A percentile compares a stretch with the other conserved stretches of the same genome.
Evolutionary conservation across 2,797 vertebrate species (phyloP).

Genomic region (Champsocephalus esox): DNA sequence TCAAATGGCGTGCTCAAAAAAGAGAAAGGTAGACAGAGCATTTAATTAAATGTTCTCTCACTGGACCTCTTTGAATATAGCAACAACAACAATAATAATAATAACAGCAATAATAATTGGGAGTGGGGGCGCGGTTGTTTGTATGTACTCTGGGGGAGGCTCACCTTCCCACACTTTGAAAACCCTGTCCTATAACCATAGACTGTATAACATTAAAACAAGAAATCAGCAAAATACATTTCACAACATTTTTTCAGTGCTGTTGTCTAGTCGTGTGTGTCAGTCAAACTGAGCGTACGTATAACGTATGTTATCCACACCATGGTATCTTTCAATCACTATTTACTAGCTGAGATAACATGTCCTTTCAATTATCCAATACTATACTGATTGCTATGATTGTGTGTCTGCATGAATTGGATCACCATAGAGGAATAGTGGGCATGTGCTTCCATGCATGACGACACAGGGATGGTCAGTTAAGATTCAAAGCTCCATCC

Average conservation of each 20-base stretch:
- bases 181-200: no score
- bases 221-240: neutral
- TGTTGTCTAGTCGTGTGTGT: neutral
- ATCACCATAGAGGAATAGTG: neutral
- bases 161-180: no score
- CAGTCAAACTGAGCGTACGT: neutral
- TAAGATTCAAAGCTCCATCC: constrained; percentile 8
- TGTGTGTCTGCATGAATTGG: neutral
- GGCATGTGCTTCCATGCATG: no score
- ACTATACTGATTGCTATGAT: neutral
- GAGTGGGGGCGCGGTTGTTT: no score
- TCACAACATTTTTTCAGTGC: neutral
- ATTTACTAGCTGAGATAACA: constrained; percentile 1
- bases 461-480: neutral
- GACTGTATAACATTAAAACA: neutral
- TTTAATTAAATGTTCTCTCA: no score
- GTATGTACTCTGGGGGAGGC: no score
- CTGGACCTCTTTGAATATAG: no score
- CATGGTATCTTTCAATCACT: neutral
- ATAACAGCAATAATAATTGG: no score
- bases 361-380: neutral
- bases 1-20: no score
- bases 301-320: neutral
- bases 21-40: no score
- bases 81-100: no score